Conservation (phyloP, 2,113 vertebrate species). For the Cynoglossus semilaevis region DNA sequence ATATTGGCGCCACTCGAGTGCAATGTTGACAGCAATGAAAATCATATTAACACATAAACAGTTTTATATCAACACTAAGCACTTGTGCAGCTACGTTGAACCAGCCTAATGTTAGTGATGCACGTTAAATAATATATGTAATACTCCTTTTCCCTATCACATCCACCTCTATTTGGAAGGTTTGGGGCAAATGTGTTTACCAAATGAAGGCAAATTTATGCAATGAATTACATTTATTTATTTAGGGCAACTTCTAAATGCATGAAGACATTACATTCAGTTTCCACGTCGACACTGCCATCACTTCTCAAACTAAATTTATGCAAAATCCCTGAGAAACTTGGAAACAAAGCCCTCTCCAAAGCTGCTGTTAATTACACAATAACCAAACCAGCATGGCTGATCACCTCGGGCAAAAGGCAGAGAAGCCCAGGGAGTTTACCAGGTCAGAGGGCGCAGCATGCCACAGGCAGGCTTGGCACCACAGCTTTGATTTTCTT, state of each 20-base stretch:
- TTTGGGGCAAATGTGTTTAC: conserved; percentile 10
- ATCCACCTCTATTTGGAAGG: not conserved
- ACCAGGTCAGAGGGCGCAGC: conserved; percentile 46
- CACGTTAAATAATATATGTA: not conserved
- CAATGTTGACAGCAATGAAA: conserved; percentile 15
- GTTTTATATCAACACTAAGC: conserved; percentile 17
- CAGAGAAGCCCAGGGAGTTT: conserved; percentile 18
- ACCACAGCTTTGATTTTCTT: conserved; percentile 24
- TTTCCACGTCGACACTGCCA: conserved; percentile 5
- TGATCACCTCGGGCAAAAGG: conserved; percentile 32
- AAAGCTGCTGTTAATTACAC: conserved; percentile 51
- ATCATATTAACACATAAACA: conserved; percentile 16
- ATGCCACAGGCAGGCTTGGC: conserved; percentile 36
- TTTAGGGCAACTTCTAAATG: too few relatives aligned
- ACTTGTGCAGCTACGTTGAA: not conserved
- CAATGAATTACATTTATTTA: not conserved
- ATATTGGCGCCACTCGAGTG: conserved; percentile 11
- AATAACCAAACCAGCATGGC: conserved; percentile 38
- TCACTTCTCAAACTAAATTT: conserved; percentile 37
- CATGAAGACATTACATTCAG: not conserved
- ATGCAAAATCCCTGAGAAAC: conserved; percentile 27
- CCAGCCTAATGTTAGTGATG: not conserved
- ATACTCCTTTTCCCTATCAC: conserved; percentile 1
- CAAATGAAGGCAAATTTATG: conserved; percentile 7
- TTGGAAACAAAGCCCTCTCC: conserved; percentile 20